Base-by-base conservation (phyloP, 2,113 vertebrate genomes). In the Arizona elegans region DNA sequence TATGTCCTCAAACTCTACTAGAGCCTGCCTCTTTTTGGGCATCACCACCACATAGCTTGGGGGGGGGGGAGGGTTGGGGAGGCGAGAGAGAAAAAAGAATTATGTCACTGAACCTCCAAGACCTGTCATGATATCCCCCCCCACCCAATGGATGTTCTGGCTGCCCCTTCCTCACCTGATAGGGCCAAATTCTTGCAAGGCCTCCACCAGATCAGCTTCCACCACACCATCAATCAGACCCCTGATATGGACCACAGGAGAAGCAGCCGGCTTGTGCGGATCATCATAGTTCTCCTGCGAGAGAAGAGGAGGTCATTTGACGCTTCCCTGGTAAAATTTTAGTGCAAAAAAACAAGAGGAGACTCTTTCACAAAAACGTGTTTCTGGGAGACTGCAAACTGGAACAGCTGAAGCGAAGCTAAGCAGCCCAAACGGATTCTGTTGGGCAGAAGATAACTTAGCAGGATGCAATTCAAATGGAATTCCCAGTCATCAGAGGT, bases 1-100 rank as follows among this genome's bases (percentile, higher is more conserved):
- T 92, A 99, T 97, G 90, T 99, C 99, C 96, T 99, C 99, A 3
- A 98, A 99, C 95, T 99, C 99, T 93, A 99, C 99, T 95, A 99
- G 96, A 0, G 99, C 99, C 94, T 99, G 99, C 0, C 99, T 97
- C 95, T 99, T 99, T 97, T 99, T 99, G 1, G 99, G 99, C 99
- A 99, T 99, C 97, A 99, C 98, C 93, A 99, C 99, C 94, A 99
- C 99, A 87, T 98, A 99, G 95, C 99, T 99, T 0, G 8, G 85
- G 0, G 11, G 19, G 93, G 1, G 7, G 86, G 0, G 11, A 10
- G 33, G 0, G 92, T 43, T 2, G 11, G 1, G 3, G 91, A 0
- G 33, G 0, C 6, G 0, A 0, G 0, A 54, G 93, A n/a, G 92
- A 56, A 1, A 17, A 13, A 0, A 43, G 1, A 33, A 38, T 0